A percentile compares a stretch with the other conserved stretches of the same genome.
phyloP scores from a whole-genome alignment of 2,888 invertebrate species.

The Cephus pulcher region DNA sequence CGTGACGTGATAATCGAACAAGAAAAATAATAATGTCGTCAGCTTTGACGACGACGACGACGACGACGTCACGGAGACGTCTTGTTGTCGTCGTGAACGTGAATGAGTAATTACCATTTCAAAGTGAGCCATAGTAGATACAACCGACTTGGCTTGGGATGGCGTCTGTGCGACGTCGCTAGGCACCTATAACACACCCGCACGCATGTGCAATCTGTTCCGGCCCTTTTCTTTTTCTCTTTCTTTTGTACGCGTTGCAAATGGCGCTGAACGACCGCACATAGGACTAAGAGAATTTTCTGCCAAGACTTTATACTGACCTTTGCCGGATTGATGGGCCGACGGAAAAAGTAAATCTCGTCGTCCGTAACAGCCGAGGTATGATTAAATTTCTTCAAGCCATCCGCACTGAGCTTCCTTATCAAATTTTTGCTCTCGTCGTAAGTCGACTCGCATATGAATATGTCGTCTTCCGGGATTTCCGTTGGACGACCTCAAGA shows the following conservation, averaged over 20 bases:
- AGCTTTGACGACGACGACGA: too few relatives aligned
- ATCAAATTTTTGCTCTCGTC: conserved; percentile 88
- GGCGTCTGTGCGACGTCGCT: conserved; percentile 62
- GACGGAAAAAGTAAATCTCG: conserved; percentile 87
- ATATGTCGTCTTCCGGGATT: conserved; percentile 91
- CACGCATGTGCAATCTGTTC: background rate
- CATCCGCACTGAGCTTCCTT: conserved; percentile 76
- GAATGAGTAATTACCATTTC: conserved; percentile 60
- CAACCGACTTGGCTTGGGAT: conserved; percentile 60
- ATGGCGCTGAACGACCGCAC: background rate
- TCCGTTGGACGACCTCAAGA: conserved; percentile 89
- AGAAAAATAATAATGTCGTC: too few relatives aligned
- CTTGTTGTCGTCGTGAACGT: too few relatives aligned
- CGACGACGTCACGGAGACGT: too few relatives aligned
- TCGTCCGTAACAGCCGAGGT: conserved; percentile 90
- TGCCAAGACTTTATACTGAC: conserved; percentile 57
- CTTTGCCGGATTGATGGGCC: conserved; percentile 75
- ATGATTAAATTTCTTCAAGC: conserved; percentile 85
- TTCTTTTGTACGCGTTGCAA: too few relatives aligned
- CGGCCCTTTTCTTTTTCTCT: too few relatives aligned
- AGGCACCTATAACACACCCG: conserved; percentile 58
- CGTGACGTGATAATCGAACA: background rate
- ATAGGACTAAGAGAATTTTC: conserved; percentile 4
- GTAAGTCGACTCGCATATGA: conserved; percentile 91
- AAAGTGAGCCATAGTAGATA: conserved; percentile 59